Conservation (phyloP, 1,140 invertebrate species). For the Tribolium madens region DNA sequence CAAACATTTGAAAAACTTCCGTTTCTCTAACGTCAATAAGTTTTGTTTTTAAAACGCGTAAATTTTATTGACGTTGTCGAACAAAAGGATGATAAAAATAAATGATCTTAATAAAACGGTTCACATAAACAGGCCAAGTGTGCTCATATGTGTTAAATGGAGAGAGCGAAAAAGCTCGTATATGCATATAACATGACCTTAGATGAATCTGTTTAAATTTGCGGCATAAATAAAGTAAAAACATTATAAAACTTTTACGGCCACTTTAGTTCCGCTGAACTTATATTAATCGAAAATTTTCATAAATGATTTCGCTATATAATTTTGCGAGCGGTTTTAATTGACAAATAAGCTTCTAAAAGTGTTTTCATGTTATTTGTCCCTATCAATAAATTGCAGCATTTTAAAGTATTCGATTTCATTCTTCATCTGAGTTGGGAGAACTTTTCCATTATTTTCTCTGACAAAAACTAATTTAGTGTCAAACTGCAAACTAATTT, state of each 20-base stretch:
- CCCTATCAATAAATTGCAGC: not conserved
- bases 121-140: not conserved
- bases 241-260: too few relatives aligned
- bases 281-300: too few relatives aligned
- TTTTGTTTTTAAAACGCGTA: not conserved
- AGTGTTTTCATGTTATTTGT: not conserved
- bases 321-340: too few relatives aligned
- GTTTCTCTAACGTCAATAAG: too few relatives aligned
- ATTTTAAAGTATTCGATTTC: not conserved
- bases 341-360: too few relatives aligned
- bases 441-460: not conserved
- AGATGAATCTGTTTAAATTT: too few relatives aligned
- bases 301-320: too few relatives aligned
- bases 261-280: too few relatives aligned
- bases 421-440: not conserved
- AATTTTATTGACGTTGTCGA: not conserved
- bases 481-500: constrained; percentile 4
- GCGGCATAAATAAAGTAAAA: too few relatives aligned
- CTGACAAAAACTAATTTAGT: not conserved
- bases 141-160: not conserved
- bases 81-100: not conserved
- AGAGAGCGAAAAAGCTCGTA: too few relatives aligned
- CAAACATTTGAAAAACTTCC: not conserved
- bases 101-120: not conserved
- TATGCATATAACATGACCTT: too few relatives aligned